phyloP scores from a whole-genome alignment of 2,113 vertebrate genomes.

The Syngnathus scovelli region DNA sequence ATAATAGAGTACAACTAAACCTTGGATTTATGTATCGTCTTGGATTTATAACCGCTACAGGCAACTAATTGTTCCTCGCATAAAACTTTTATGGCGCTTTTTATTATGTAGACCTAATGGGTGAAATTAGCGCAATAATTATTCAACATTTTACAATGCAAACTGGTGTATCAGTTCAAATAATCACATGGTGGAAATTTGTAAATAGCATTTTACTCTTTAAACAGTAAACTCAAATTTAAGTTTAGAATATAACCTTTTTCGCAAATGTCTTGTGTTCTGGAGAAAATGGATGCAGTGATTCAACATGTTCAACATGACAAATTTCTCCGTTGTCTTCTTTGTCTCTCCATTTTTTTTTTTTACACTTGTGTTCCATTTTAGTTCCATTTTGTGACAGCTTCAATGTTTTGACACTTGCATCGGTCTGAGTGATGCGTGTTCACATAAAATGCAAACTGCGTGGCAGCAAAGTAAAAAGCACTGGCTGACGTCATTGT shows the following conservation, averaged over 20 bases:
- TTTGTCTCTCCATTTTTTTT: constrained; percentile 23
- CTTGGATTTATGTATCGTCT: not conserved
- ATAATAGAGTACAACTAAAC: not conserved
- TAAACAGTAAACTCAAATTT: too few relatives aligned
- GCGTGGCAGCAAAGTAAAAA: constrained; percentile 37
- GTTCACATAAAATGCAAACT: constrained; percentile 56
- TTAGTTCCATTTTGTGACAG: constrained; percentile 34
- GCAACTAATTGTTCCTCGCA: not conserved
- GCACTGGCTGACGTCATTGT: constrained; percentile 16
- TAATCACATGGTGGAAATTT: too few relatives aligned
- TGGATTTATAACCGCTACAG: not conserved
- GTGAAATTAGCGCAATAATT: not conserved
- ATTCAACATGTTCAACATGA: not conserved
- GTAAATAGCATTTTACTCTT: not conserved
- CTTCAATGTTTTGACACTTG: constrained; percentile 52
- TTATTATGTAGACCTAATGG: not conserved
- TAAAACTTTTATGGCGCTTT: not conserved
- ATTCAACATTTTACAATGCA: not conserved
- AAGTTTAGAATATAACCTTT: too few relatives aligned
- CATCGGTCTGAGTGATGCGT: constrained; percentile 53
- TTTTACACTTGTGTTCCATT: not conserved
- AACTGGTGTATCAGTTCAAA: not conserved
- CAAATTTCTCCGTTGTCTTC: constrained; percentile 16
- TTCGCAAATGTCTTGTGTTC: too few relatives aligned
- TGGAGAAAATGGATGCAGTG: constrained; percentile 4